Percentiles rank a stretch among this genome's conserved stretches.
phyloP scores from a whole-genome alignment of 2,797 vertebrate species.

The Oreortyx pictus region DNA sequence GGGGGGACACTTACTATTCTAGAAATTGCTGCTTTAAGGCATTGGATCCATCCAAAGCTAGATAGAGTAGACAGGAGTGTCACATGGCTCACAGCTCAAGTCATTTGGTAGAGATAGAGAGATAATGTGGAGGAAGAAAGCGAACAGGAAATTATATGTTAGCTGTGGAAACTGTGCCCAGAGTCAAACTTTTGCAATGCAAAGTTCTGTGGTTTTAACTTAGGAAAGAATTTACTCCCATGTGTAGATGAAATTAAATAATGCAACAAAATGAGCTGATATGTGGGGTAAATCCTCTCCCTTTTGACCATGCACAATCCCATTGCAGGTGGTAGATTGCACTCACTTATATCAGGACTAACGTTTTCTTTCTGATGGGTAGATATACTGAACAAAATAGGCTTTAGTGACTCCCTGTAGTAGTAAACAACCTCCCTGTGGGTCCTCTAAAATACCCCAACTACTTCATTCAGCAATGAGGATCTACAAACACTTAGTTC shows the following conservation, averaged over 20 bases:
- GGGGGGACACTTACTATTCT: neutral
- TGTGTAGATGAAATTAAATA: neutral
- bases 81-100: neutral
- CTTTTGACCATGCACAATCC: neutral
- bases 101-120: neutral
- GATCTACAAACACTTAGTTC: constrained; percentile 44
- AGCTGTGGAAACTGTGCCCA: neutral
- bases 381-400: constrained; percentile 35
- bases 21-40: neutral
- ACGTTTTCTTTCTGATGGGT: constrained; percentile 20
- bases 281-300: neutral
- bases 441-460: constrained; percentile 26
- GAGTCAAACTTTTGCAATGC: neutral
- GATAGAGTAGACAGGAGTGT: neutral
- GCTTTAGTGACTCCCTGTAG: constrained; percentile 18
- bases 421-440: constrained; percentile 16
- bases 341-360: neutral
- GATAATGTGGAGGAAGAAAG: neutral
- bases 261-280: neutral
- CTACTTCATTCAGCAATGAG: constrained; percentile 53
- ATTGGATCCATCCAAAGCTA: neutral
- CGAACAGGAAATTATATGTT: neutral
- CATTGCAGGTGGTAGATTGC: constrained; percentile 11
- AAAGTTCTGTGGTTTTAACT: neutral
- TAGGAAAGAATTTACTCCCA: neutral